Conservation (phyloP, 2,888 invertebrate genomes). For the Dolichopus griseipennis region DNA sequence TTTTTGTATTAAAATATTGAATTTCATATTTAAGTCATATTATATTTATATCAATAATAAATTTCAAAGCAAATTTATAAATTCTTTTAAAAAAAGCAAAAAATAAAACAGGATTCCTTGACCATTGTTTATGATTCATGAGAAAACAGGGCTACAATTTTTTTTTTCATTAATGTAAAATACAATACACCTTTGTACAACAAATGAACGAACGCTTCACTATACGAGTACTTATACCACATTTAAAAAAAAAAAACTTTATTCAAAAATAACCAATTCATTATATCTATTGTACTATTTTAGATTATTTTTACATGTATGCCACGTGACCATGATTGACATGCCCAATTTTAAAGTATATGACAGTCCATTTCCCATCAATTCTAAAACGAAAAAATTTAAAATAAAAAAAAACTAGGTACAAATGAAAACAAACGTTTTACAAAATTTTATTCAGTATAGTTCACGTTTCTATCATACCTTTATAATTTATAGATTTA, state of each 20-base stretch:
- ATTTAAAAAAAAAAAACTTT: too few relatives aligned
- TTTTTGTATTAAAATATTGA: too few relatives aligned
- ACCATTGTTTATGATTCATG: not conserved
- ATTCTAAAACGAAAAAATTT: not conserved
- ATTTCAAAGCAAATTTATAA: too few relatives aligned
- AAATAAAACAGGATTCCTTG: not conserved
- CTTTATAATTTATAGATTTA: not conserved
- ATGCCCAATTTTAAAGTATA: not conserved
- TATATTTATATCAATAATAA: too few relatives aligned
- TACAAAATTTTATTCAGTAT: not conserved
- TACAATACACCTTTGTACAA: not conserved
- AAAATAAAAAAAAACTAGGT: not conserved
- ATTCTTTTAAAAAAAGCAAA: not conserved
- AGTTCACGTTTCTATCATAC: too few relatives aligned
- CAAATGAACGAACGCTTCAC: too few relatives aligned
- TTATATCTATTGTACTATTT: not conserved
- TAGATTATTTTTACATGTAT: not conserved
- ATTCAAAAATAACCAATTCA: not conserved
- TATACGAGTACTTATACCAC: too few relatives aligned
- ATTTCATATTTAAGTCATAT: too few relatives aligned
- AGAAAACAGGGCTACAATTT: not conserved
- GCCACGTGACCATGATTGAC: constrained; percentile 1
- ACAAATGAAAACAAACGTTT: not conserved
- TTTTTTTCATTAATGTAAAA: not conserved
- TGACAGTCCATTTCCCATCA: constrained; percentile 1